Percentiles rank a stretch among this genome's conserved stretches.
Conservation (phyloP, 2,888 invertebrate species). For the Eilema sororculum region DNA sequence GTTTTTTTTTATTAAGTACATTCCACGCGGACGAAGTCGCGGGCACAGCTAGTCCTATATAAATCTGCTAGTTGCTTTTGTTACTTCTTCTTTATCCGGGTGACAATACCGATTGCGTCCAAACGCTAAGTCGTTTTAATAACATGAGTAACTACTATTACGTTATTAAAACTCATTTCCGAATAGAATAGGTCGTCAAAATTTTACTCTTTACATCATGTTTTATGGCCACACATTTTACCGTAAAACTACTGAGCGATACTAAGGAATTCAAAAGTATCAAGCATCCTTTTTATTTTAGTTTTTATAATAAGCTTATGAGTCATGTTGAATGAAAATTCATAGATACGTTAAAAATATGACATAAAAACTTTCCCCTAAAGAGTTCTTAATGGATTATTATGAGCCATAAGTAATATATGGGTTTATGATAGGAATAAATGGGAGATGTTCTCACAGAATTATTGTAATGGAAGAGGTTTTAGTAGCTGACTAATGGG, state of each 20-base stretch:
- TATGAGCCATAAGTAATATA: conserved; percentile 32
- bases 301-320: conserved; percentile 9
- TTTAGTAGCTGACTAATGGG: conserved; percentile 14
- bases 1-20: too few species aligned
- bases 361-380: conserved; percentile 22
- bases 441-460: conserved; percentile 22
- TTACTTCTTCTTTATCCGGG: too few species aligned
- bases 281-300: conserved; percentile 32
- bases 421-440: conserved; percentile 38
- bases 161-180: background rate
- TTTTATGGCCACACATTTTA: conserved; percentile 31
- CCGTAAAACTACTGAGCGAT: conserved; percentile 33
- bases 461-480: conserved; percentile 34
- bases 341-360: conserved; percentile 15
- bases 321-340: conserved; percentile 7
- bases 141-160: too few species aligned
- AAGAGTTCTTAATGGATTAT: conserved; percentile 26
- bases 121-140: too few species aligned
- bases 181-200: background rate
- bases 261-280: conserved; percentile 31
- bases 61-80: too few species aligned
- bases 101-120: too few species aligned
- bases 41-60: too few species aligned
- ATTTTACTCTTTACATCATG: background rate
- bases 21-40: too few species aligned